Evolutionary conservation across 2,797 vertebrate genomes (phyloP).

Genomic region (Tokudaia muenninki): DNA sequence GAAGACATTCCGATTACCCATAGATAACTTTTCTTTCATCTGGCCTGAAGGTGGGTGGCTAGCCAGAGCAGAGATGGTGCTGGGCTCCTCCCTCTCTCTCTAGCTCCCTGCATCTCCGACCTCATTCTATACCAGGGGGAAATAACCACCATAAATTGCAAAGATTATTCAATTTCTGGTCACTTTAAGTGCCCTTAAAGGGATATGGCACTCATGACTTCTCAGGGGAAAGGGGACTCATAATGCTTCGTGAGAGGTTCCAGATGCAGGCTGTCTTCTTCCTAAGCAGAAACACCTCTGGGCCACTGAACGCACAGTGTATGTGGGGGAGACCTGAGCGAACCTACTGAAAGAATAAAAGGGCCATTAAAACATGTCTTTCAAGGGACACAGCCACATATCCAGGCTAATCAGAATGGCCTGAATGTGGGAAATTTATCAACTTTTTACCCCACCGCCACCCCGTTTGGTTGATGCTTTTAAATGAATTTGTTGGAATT

Average conservation of each 20-base stretch:
- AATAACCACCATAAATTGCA: conserved; percentile 62
- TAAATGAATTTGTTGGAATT: conserved; percentile 20
- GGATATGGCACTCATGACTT: conserved; percentile 55
- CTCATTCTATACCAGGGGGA: conserved; percentile 65
- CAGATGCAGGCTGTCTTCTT: conserved; percentile 51
- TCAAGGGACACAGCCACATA: background rate
- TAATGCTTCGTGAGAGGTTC: conserved; percentile 75
- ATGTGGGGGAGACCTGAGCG: background rate
- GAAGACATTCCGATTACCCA: conserved; percentile 51
- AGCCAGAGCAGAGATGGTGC: background rate
- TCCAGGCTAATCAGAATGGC: background rate
- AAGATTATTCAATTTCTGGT: conserved; percentile 79
- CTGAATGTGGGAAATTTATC: background rate
- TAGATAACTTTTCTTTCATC: conserved; percentile 68
- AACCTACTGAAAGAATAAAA: conserved; percentile 47
- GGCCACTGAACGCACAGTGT: background rate
- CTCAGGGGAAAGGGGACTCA: conserved; percentile 58
- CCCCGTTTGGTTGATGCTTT: background rate
- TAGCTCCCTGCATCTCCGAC: conserved; percentile 27
- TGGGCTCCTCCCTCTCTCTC: background rate
- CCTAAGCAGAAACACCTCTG: conserved; percentile 47
- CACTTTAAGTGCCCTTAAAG: conserved; percentile 65
- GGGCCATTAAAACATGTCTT: background rate
- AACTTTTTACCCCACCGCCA: fast-evolving
- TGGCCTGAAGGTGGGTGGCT: conserved; percentile 48